Evolutionary conservation across 2,797 vertebrate species (phyloP), one percentile per base, ranked within the genome.

Genomic region (Phoxinus dragarum): DNA sequence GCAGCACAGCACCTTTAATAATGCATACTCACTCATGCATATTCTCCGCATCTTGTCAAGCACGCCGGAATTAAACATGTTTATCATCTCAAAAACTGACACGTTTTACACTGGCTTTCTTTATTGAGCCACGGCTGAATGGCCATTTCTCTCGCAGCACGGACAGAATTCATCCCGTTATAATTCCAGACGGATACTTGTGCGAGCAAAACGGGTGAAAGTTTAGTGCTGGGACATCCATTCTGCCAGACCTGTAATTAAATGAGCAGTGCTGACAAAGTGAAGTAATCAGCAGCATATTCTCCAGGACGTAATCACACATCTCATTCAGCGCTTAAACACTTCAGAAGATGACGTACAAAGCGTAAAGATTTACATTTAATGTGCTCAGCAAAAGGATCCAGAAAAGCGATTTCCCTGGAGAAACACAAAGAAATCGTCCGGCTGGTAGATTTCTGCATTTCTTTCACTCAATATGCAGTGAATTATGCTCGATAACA

Each of bases 1-100:
- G 90, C 80, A 86, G 80, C 90, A 93, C 89, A 90, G 82, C 89
- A 27, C 34, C 88, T 93, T 94, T 93, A 94, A 95, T 94, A 94
- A 94, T 94, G 92, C 91, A 94, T 91, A 91, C 88, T 92, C 88
- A 91, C 93, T 92, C 93, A 94, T 94, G 92, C 91, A 93, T 93
- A 94, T 94, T 91, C 90, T 89, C 89, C 74, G 80, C 44, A 64
- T 90, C 82, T 91, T 91, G 90, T 94, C 92, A 93, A 93, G 90
- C 90, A 90, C 86, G 88, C 90, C 86, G 88, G 90, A 94, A 94
- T 94, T 93, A 93, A 94, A 94, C 90, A 90, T 92, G 90, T 94
- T 94, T 92, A 94, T 95, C 93, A 94, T 93, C 88, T 85, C 84
- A 84, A 92, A 80, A 94, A 94, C 90, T 82, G 90, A 93, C 90